These are phyloP conservation scores for Isurus oxyrinchus DNA, from an alignment of 2,113 vertebrate species.

Conservation along the genomic window DNA sequence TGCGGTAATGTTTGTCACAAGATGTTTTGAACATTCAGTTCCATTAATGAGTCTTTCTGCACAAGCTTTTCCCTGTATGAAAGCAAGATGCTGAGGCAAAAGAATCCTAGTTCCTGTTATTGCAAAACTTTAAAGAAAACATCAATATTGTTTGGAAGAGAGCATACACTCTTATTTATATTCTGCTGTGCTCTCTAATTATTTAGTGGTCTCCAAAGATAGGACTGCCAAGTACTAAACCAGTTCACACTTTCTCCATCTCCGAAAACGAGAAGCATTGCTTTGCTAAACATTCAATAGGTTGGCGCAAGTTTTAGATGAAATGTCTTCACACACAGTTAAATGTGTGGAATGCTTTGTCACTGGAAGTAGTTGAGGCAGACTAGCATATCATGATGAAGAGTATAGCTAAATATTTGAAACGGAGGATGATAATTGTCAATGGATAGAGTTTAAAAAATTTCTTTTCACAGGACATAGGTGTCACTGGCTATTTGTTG, in stretches of 20 bases:
- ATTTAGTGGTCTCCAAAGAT: neutral
- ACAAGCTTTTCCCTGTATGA: neutral
- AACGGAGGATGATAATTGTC: neutral
- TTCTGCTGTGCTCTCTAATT: neutral
- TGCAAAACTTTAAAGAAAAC: neutral
- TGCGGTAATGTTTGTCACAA: neutral
- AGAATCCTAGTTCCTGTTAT: slow-evolving; percentile 13
- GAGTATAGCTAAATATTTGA: neutral
- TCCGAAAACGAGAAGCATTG: neutral
- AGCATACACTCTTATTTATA: neutral
- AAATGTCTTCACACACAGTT: neutral
- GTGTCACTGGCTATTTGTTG: too few species aligned
- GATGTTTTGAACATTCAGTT: neutral
- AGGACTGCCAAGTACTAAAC: neutral
- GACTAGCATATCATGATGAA: neutral
- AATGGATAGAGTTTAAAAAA: neutral
- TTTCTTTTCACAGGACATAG: too few species aligned
- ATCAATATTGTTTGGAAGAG: neutral
- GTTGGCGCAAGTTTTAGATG: neutral
- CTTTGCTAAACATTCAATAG: neutral
- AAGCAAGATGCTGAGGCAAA: neutral
- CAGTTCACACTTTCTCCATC: neutral
- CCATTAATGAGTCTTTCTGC: neutral
- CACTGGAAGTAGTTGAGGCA: neutral
- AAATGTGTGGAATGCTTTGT: neutral